Evolutionary conservation across 2,113 vertebrate species (phyloP).

Genomic region (Pseudonaja textilis): DNA sequence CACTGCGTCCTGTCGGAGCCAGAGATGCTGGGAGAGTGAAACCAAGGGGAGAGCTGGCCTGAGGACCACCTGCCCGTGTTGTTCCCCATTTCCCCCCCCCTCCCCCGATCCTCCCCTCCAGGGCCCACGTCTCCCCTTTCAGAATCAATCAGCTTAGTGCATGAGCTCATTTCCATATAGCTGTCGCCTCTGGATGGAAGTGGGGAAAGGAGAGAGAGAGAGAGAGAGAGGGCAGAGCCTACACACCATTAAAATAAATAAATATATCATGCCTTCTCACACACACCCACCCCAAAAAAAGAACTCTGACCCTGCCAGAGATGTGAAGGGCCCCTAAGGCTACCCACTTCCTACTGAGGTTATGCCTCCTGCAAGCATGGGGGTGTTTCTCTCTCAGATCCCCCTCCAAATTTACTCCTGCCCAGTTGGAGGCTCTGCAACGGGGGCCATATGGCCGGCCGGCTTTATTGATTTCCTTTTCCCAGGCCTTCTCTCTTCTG

Average conservation of each 20-base stretch:
- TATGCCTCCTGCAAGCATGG: background rate
- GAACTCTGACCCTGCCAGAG: slow-evolving; percentile 29
- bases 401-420: background rate
- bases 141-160: slow-evolving; percentile 53
- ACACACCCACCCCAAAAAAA: rapidly evolving
- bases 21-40: background rate
- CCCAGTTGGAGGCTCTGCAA: background rate
- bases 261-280: too few species aligned
- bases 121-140: slow-evolving; percentile 35
- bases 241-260: background rate
- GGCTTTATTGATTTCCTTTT: background rate
- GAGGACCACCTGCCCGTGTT: slow-evolving; percentile 56
- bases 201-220: background rate
- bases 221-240: background rate
- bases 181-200: slow-evolving; percentile 61
- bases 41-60: slow-evolving; percentile 35
- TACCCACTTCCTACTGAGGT: background rate
- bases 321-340: background rate
- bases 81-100: background rate
- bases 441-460: slow-evolving; percentile 30
- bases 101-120: background rate
- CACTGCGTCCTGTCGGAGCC: background rate
- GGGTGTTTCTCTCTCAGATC: background rate
- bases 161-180: slow-evolving; percentile 79
- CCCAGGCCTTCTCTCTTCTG: slow-evolving; percentile 15